phyloP scores from a whole-genome alignment of 2,797 vertebrate species.

The Takifugu ocellatus region DNA sequence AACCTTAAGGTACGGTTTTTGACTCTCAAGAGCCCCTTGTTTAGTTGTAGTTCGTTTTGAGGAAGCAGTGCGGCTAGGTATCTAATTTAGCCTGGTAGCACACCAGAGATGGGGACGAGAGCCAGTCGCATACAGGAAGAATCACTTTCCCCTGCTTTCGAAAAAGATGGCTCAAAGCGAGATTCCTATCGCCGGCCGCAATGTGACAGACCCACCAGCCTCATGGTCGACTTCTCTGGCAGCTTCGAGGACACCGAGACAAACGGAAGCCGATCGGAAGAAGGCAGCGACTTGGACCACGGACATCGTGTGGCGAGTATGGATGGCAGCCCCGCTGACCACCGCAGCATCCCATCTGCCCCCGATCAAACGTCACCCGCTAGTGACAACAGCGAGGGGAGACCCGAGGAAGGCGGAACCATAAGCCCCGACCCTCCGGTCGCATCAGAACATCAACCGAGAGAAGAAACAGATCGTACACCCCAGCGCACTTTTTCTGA shows the following conservation, averaged over 20 bases:
- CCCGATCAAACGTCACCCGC: constrained; percentile 59
- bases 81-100: constrained; percentile 21
- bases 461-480: constrained; percentile 74
- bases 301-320: constrained; percentile 73
- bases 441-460: constrained; percentile 52
- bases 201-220: constrained; percentile 74
- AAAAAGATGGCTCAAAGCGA: constrained; percentile 72
- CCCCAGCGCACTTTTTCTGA: constrained; percentile 80
- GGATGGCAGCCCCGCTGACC: constrained; percentile 72
- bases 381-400: constrained; percentile 60
- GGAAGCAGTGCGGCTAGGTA: constrained; percentile 48
- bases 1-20: constrained; percentile 33
- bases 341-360: constrained; percentile 57
- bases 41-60: constrained; percentile 30
- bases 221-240: constrained; percentile 76
- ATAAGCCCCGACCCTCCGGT: constrained; percentile 52
- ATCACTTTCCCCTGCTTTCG: constrained; percentile 63
- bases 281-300: constrained; percentile 77
- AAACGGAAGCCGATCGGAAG: constrained; percentile 75
- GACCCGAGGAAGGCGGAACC: constrained; percentile 57
- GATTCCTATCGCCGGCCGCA: constrained; percentile 72
- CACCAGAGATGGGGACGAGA: constrained; percentile 75
- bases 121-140: constrained; percentile 79
- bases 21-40: constrained; percentile 24
- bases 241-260: constrained; percentile 78